Conservation (phyloP, 2,888 invertebrate species). For the Alentia gelatinosa region DNA sequence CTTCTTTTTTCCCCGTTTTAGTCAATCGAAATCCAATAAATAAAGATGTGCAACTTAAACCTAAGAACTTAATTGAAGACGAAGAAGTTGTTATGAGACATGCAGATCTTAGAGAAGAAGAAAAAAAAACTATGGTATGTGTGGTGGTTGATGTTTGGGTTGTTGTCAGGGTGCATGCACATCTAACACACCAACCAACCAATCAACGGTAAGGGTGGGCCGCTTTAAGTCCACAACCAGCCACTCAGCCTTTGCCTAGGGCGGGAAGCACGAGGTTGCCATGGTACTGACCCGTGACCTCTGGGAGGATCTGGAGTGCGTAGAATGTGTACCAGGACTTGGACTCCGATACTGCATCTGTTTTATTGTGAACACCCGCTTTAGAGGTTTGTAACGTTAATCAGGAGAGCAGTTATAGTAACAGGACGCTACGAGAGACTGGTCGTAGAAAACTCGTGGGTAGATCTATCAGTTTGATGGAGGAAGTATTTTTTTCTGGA, state of each 20-base stretch:
- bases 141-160: neutral
- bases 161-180: conserved; percentile 18
- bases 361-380: conserved; percentile 2
- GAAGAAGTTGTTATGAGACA: too few relatives aligned
- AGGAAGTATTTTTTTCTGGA: neutral
- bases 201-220: too few relatives aligned
- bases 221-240: neutral
- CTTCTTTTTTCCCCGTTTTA: too few relatives aligned
- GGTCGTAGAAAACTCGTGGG: too few relatives aligned
- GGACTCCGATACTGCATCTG: conserved; percentile 61
- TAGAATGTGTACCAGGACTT: conserved; percentile 56
- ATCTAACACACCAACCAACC: conserved; percentile 26
- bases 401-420: neutral
- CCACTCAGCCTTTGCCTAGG: neutral
- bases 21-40: too few relatives aligned
- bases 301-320: conserved; percentile 56
- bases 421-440: too few relatives aligned
- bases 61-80: too few relatives aligned
- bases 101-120: neutral
- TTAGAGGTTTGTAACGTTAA: neutral
- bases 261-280: neutral
- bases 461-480: too few relatives aligned
- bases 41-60: too few relatives aligned
- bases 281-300: conserved; percentile 58
- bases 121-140: neutral